Evolutionary conservation across 1,140 invertebrate species (phyloP).

Genomic region (Anadara kagoshimensis): DNA sequence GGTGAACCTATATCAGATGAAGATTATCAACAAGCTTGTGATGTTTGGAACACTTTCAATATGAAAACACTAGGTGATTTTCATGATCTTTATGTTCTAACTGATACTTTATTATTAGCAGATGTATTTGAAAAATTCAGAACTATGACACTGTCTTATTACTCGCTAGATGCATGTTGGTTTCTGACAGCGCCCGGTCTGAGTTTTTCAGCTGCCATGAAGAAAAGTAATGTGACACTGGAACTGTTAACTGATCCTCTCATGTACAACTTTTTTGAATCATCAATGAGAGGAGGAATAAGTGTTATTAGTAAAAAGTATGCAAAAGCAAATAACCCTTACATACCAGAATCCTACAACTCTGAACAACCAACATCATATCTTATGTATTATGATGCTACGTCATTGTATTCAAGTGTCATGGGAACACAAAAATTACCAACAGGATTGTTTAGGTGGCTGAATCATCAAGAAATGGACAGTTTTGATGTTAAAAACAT

Average conservation of each 20-base stretch:
- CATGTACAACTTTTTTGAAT: conserved; percentile 4
- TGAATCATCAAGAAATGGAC: conserved; percentile 23
- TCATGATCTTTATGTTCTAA: conserved; percentile 7
- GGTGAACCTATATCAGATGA: background rate
- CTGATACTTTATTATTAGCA: background rate
- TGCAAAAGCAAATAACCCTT: conserved; percentile 37
- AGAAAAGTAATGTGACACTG: background rate
- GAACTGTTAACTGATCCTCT: conserved; percentile 14
- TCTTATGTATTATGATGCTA: conserved; percentile 41
- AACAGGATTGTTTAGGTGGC: conserved; percentile 51
- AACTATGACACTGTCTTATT: background rate
- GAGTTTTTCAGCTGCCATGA: conserved; percentile 7
- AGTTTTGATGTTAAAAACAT: conserved; percentile 68
- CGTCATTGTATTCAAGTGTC: conserved; percentile 60
- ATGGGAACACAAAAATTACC: conserved; percentile 45
- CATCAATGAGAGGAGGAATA: conserved; percentile 26
- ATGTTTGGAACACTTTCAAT: conserved; percentile 13
- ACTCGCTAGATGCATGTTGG: background rate
- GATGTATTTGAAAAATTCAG: conserved; percentile 25
- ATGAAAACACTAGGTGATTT: conserved; percentile 9
- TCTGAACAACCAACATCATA: conserved; percentile 10
- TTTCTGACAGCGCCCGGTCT: conserved; percentile 5
- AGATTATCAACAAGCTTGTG: background rate
- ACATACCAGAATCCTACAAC: conserved; percentile 22
- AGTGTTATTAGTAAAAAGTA: conserved; percentile 36